Evolutionary conservation across 1,140 invertebrate genomes (phyloP), one percentile per base, ranked within the genome.

Genomic region (Berghia stephanieae): DNA sequence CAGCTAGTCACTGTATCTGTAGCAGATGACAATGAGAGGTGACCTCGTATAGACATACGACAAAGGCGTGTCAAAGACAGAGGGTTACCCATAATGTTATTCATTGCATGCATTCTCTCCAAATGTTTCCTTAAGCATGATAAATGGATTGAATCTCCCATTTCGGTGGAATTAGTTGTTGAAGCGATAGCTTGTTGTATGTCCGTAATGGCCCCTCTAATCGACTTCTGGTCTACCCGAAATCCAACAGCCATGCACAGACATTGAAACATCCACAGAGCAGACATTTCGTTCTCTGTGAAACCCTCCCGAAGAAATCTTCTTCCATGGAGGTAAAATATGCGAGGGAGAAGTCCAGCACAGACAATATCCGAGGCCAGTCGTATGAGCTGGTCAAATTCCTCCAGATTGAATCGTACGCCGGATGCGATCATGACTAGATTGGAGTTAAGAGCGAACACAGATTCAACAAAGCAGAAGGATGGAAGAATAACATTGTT

Each of bases 381-480:
- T 16, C 52, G 43, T 18, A 75, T 27, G 36, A 75, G 42, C 31
- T 75, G 52, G 1, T 21, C 6, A 75, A 75, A 75, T 27, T 60
- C 34, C 27, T 60, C 57, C 52, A 75, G n/a, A 27, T 75, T 52
- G 27, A 75, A 60, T 3, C 72, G 52, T 5, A 63, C 38, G 42
- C 72, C 72, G 2, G 72, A 60, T 40, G 72, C 55, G 52, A 75
- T 75, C 72, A 75, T 75, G 52, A 75, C 72, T 31, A 75, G 42
- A 38, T 49, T 49, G 2, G 72, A 75, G 55, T 75, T 60, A 27
- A 75, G 38, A 21, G 72, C 52, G 49, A 75, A 75, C 36, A 75
- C 42, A 43, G 72, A 55, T 42, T 75, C 72, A 13, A 75, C 55
- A 34, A 75, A 75, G 24, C 72, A 75, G 55, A 75, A 75, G 5